Base-by-base conservation (phyloP, 2,888 invertebrate genomes). In the Diarsia mendica region DNA sequence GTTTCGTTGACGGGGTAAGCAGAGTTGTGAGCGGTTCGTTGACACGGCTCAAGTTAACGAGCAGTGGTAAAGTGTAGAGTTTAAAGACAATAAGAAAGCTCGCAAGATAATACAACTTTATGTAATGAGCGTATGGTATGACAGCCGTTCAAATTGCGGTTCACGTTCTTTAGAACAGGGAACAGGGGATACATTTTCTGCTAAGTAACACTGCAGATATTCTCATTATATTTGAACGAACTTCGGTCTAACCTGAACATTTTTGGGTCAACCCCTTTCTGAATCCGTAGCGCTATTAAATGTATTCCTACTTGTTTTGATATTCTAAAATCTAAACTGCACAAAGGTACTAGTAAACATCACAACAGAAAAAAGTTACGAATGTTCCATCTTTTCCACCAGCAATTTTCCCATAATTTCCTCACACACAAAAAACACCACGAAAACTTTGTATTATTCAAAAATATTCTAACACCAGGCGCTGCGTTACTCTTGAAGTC, bases 41-140 rank as follows among this genome's bases (percentile, higher is more conserved):
- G 85, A 84, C 85, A 63, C 65, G 70, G 49, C 51, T 67, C 48
- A 60, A 64, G 67, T 81, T 64, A 80, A 80, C 58, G 65, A 63
- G 58, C 68, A 39, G 70, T 67, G 65, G 70, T 83, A 77, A 82
- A 81, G 46, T 77, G 49, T 64, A 18, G 53, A 76, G 60, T 84
- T 80, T 72, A 77, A 55, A 67, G 72, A 84, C 72, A 82, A 72
- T 72, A 64, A 67, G 80, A 53, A 60, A 82, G 51, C 55, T 67
- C n/a, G 64, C 53, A 51, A 67, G 64, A 46, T 46, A 65, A 39
- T 55, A 83, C 51, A 67, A 46, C 33, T 18, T 77, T 53, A 51
- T 76, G 60, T 53, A 67, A 67, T 11, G 28, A 46, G 69, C 11
- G 61, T 5, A 15, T 82, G 66, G 8, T 58, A 23, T 39, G 46